Evolutionary conservation across 2,113 vertebrate genomes (phyloP), one percentile per base, ranked within the genome.

Genomic region (Tetrao urogallus): DNA sequence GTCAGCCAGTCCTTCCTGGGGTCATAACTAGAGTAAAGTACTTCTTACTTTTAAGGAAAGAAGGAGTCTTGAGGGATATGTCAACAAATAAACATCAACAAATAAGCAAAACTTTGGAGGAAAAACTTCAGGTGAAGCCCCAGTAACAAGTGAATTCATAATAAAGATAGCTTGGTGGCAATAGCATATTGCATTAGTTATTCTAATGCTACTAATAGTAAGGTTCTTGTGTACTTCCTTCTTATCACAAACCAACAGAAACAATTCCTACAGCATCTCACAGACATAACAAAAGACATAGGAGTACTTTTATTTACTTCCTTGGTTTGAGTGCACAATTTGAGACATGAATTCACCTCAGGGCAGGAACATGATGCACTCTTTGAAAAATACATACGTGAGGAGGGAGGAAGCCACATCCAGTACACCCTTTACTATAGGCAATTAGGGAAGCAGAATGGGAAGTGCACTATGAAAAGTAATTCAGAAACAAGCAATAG

Each of bases 321-420:
- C 16, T 17, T 57, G 17, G 21, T 57, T 50, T 47, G 75, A 89
- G 17, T 8, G 3, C 22, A 48, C 15, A 73, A 36, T 8, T 42
- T 2, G 0, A 91, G 34, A 20, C 13, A 6, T 18, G 15, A 45
- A 36, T 84, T 86, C 1, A 1, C 25, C 38, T 2, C 1, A 2
- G 22, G 22, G 34, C 12, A n/a, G 88, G 45, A 66, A 64, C 16
- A 56, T 34, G 2, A 30, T 63, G 40, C 4, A 13, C 16, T 6
- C 34, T 45, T 63, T 71, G 43, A 50, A 57, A 83, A 75, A 30
- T 5, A 34, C 17, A 30, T 1, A 9, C 30, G 25, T 8, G 8
- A 4, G 9, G 14, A 78, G 16, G 18, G 3, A 83, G 27, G 30
- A 24, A 81, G 4, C 2, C 15, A 21, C 24, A 21, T 6, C 8